Base-by-base conservation (phyloP, 2,797 vertebrate genomes). In the Netta rufina region DNA sequence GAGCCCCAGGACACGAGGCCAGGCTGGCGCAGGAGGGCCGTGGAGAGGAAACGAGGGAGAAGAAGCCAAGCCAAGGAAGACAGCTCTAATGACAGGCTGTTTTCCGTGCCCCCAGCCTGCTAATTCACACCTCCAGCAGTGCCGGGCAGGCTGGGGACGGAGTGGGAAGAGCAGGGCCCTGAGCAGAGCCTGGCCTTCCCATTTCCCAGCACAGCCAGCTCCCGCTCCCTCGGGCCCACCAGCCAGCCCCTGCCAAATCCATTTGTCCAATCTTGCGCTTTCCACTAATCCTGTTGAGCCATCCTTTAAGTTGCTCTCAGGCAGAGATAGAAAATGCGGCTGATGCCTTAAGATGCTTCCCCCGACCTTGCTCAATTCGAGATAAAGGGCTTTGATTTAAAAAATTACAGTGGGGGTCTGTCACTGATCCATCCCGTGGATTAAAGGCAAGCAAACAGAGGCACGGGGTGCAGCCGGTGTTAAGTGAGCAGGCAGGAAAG, bases 161-260 rank as follows among this genome's bases (percentile, higher is more conserved):
- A 83, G 43, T 3, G 13, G 77, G 56, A 84, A 83, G 5, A 25
- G 13, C 24, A 49, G 22, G 41, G 47, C 71, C 60, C 87, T 56
- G 60, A 89, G 91, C 80, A 70, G 62, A 95, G 67, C 69, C 62
- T 51, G 54, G 76, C 47, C 73, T 72, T 74, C 65, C 82, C 82
- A 45, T 56, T 81, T 91, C 2, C 18, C 65, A 70, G 83, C 61
- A 81, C 62, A 86, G 71, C 51, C 43, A 87, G 51, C 70, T 87
- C 79, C 84, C 39, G 19, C 64, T 84, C 94, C 95, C 90, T 49
- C 69, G 57, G 94, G 94, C 94, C 92, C 93, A 95, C 95, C 96
- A 95, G 93, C 72, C 91, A 94, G 92, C 30, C 89, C 89, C 96
- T 95, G 94, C 91, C 96, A 96, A 96, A 96, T 95, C 95, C 92